Evolutionary conservation across 2,888 invertebrate genomes (phyloP).

Genomic region (Tillus elongatus): DNA sequence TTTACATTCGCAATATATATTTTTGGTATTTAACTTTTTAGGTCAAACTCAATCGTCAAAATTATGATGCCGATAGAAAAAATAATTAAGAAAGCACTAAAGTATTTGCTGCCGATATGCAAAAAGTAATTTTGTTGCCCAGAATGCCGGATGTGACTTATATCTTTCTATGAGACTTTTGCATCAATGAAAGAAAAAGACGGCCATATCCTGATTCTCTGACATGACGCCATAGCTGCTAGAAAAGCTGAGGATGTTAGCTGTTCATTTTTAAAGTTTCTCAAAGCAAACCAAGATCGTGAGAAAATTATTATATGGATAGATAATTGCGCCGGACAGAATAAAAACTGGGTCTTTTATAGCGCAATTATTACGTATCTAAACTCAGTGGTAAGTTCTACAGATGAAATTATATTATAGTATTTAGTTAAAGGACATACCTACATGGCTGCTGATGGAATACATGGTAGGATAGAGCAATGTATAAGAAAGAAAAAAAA

Average conservation of each 20-base stretch:
- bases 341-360: constrained; percentile 1
- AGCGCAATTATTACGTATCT: constrained; percentile 2
- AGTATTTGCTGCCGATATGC: no score
- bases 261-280: background rate
- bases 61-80: no score
- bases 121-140: no score
- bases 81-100: no score
- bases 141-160: no score
- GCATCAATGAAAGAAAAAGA: no score
- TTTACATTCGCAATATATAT: no score
- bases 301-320: constrained; percentile 6
- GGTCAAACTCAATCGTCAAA: no score
- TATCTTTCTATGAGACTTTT: no score
- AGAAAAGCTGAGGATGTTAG: constrained; percentile 1
- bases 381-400: background rate
- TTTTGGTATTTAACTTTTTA: no score
- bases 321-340: constrained; percentile 6
- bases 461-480: constrained; percentile 13
- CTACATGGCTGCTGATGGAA: constrained; percentile 12
- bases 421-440: constrained; percentile 12
- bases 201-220: constrained; percentile 2
- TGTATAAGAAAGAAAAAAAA: constrained; percentile 1
- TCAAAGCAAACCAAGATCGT: background rate
- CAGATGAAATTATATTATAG: background rate
- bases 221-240: constrained; percentile 3